Percentiles rank a stretch among this genome's conserved stretches.
Conservation (phyloP, 2,888 invertebrate species). For the Octonoba sinensis region DNA sequence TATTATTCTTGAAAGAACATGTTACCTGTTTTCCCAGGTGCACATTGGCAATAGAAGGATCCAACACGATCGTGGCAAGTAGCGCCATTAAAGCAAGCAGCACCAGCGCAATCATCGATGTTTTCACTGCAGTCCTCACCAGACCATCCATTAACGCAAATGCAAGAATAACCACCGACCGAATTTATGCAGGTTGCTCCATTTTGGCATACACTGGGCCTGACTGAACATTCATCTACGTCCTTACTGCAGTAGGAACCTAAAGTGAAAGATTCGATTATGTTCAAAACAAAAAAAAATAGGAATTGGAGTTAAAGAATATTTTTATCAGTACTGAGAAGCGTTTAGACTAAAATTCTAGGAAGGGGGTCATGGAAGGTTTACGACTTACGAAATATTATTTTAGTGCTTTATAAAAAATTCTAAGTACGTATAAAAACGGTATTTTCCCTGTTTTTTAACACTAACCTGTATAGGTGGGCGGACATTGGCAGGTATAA, state of each 20-base stretch:
- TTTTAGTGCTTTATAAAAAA: too few relatives aligned
- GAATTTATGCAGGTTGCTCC: slow-evolving; percentile 95
- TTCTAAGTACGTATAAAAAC: too few relatives aligned
- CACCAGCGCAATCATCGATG: slow-evolving; percentile 93
- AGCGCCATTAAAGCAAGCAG: slow-evolving; percentile 95
- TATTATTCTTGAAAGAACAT: not conserved
- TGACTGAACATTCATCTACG: slow-evolving; percentile 90
- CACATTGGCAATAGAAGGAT: slow-evolving; percentile 94
- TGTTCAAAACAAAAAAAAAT: not conserved
- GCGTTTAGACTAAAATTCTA: too few relatives aligned
- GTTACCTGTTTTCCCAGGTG: slow-evolving; percentile 88
- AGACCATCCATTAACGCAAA: slow-evolving; percentile 97
- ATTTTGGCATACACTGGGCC: slow-evolving; percentile 88
- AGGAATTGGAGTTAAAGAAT: not conserved
- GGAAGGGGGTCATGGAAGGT: too few relatives aligned
- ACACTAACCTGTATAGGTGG: slow-evolving; percentile 70
- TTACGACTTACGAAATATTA: too few relatives aligned
- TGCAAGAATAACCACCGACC: slow-evolving; percentile 92
- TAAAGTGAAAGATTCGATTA: slow-evolving; percentile 64
- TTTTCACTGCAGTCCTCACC: slow-evolving; percentile 93
- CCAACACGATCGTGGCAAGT: slow-evolving; percentile 96
- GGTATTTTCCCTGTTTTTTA: not conserved
- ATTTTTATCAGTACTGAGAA: too few relatives aligned
- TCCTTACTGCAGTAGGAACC: slow-evolving; percentile 82
- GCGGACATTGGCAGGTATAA: slow-evolving; percentile 91